These are phyloP conservation scores for Scaptomyza parva DNA, from an alignment of 2,888 invertebrate genomes.

Conservation along the genomic window DNA sequence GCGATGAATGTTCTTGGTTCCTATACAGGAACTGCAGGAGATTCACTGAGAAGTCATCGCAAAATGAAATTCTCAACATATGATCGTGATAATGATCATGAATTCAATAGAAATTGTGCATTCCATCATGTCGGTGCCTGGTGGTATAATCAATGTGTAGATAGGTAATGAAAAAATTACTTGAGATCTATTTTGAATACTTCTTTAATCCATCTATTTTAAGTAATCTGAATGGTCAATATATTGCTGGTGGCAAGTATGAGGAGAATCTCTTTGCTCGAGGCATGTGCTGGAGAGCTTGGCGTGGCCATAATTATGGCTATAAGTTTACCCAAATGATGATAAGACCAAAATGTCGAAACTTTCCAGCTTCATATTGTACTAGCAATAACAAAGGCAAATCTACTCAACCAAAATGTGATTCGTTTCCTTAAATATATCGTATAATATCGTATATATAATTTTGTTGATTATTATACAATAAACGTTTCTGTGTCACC, in stretches of 20 bases:
- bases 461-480: conserved; percentile 31
- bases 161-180: conserved; percentile 86
- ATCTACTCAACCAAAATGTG: conserved; percentile 15
- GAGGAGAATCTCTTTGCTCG: conserved; percentile 85
- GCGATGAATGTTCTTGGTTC: conserved; percentile 88
- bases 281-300: conserved; percentile 89
- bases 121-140: conserved; percentile 89
- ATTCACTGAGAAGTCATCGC: conserved; percentile 89
- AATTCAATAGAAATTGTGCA: conserved; percentile 88
- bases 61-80: conserved; percentile 89
- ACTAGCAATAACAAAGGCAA: background rate
- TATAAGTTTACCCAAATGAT: conserved; percentile 88
- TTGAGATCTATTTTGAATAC: no score
- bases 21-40: conserved; percentile 88
- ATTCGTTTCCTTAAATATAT: conserved; percentile 13
- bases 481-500: conserved; percentile 11
- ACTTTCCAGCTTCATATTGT: conserved; percentile 25
- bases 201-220: no score
- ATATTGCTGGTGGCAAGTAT: conserved; percentile 80
- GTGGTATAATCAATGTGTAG: conserved; percentile 91
- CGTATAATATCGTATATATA: background rate
- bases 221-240: conserved; percentile 88
- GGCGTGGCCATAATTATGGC: conserved; percentile 88
- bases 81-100: conserved; percentile 88
- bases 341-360: conserved; percentile 85